Conservation (phyloP, 2,797 vertebrate genomes). For the Megalops cyprinoides region DNA sequence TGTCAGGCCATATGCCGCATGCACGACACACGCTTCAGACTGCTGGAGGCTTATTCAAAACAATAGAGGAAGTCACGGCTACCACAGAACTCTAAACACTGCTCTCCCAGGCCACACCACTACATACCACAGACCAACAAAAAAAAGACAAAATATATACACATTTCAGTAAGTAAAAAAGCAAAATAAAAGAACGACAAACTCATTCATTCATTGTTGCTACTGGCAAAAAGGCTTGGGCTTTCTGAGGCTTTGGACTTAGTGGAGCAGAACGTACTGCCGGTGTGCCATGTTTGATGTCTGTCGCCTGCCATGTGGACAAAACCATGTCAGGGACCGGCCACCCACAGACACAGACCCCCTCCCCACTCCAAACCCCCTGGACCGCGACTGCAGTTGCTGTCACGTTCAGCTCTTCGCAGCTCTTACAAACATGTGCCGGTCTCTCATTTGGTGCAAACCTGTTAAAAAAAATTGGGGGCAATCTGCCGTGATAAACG, state of each 20-base stretch:
- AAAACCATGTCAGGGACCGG: not conserved
- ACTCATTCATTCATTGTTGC: not conserved
- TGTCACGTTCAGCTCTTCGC: too few relatives aligned
- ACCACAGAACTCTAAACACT: not conserved
- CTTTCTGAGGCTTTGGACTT: too few relatives aligned
- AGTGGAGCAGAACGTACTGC: too few relatives aligned
- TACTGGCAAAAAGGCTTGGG: not conserved
- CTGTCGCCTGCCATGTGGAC: not conserved
- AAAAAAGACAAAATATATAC: too few relatives aligned
- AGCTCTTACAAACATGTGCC: too few relatives aligned
- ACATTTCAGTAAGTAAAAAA: too few relatives aligned
- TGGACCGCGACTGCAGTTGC: too few relatives aligned
- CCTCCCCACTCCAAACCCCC: too few relatives aligned
- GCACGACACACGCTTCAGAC: not conserved
- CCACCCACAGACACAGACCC: not conserved
- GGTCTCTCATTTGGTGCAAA: not conserved
- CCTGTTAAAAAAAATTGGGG: not conserved
- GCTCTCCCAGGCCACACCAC: too few relatives aligned
- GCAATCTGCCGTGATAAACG: not conserved
- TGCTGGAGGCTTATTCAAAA: not conserved
- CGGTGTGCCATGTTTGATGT: not conserved
- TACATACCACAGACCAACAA: not conserved
- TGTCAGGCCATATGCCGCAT: slow-evolving; percentile 19
- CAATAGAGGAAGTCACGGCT: not conserved
- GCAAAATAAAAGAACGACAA: not conserved